Base-by-base conservation (phyloP, 1,140 invertebrate species). In the Drosophila funebris region DNA sequence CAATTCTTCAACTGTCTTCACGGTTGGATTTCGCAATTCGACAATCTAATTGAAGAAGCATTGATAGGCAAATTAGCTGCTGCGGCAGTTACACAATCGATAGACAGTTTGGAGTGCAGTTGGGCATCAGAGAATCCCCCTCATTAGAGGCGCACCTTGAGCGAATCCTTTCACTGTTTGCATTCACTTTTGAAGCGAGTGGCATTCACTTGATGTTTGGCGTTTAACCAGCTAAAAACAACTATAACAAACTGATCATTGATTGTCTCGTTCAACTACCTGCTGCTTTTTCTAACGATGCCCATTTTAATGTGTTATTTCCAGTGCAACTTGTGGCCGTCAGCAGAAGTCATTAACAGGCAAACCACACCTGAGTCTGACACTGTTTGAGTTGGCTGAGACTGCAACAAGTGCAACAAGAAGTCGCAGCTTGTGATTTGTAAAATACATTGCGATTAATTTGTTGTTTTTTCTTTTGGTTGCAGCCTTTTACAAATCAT, bases 341-440 rank as follows among this genome's bases (percentile, higher is more conserved):
- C 71, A 78, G 58, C 72, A 73, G 85, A 85, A 85, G 82, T 87
- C 82, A 85, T 88, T 85, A 76, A 78, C 78, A 81, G 69, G 48
- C 24, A 52, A 61, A 73, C 64, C 73, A 74, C 82, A 87, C 82
- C 82, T 87, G 77, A 36, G 39, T 24, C 36, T 43, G 57, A 71
- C 62, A 81, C 76, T 81, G 78, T 61, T 31, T 62, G 44, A 69
- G 71, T 57, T 67, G 5, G 52, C 27, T 27, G 44, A 46, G 44
- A 68, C 57, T 74, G 39, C 60, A 62, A n/a, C 44, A 33, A 33
- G 39, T 61, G 74, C 52, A 6, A 27, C 13, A 50, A 50, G 46
- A 33, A 52, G 48, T 33, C 14, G 29, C 56, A 36, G 81, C 56
- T 80, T 41, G 80, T 85, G 80, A 83, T 85, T 85, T 84, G 73